phyloP scores from a whole-genome alignment of 2,797 vertebrate species.

The Kryptopterus vitreolus region DNA sequence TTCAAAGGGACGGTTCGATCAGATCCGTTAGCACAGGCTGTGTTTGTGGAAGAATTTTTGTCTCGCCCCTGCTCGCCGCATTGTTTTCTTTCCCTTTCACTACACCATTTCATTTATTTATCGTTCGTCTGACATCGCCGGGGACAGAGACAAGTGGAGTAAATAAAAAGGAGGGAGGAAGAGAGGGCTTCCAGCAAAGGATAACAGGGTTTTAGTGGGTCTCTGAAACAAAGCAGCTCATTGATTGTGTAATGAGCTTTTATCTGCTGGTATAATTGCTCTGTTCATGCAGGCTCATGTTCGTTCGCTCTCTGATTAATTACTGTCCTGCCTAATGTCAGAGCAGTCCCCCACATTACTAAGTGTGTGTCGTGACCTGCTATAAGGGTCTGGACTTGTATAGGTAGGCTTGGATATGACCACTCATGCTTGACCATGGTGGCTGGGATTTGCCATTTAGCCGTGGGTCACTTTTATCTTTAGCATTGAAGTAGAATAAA shows the following conservation, averaged over 20 bases:
- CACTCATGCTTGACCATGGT: neutral
- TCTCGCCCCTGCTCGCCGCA: conserved; percentile 31
- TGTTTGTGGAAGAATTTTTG: conserved; percentile 48
- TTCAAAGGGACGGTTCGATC: conserved; percentile 44
- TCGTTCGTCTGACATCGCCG: conserved; percentile 57
- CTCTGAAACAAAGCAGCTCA: conserved; percentile 54
- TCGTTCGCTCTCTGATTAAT: conserved; percentile 54
- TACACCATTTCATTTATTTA: conserved; percentile 55
- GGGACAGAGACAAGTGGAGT: conserved; percentile 55
- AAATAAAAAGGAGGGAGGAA: conserved; percentile 60
- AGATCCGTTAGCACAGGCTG: conserved; percentile 36
- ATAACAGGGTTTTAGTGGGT: conserved; percentile 51
- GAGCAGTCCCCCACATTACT: conserved; percentile 39
- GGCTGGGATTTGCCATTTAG: neutral
- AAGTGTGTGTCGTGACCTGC: conserved; percentile 37
- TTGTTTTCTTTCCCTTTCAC: conserved; percentile 52
- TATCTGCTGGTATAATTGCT: conserved; percentile 62
- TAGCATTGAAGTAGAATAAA: neutral
- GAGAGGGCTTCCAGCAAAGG: conserved; percentile 54
- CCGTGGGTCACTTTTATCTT: neutral
- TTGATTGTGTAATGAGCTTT: conserved; percentile 64
- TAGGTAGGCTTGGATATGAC: neutral
- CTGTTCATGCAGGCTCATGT: conserved; percentile 58
- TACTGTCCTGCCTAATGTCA: conserved; percentile 42
- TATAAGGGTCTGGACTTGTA: conserved; percentile 5